Evolutionary conservation across 2,888 invertebrate genomes (phyloP).

Genomic region (Aphrophora alni): DNA sequence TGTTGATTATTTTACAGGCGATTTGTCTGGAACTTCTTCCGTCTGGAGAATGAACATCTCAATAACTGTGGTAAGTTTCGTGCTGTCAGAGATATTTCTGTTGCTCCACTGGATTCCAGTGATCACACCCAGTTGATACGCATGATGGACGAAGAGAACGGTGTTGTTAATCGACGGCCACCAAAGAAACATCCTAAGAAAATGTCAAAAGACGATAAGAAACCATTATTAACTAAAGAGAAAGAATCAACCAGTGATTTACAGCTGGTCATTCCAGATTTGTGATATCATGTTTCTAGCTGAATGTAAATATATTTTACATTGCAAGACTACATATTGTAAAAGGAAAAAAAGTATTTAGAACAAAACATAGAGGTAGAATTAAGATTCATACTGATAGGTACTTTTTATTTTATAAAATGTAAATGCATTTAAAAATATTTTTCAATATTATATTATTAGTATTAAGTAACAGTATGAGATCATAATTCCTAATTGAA

Average conservation of each 20-base stretch:
- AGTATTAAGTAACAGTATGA: background rate
- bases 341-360: background rate
- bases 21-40: conserved; percentile 91
- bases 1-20: conserved; percentile 57
- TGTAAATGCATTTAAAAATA: background rate
- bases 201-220: conserved; percentile 25
- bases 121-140: conserved; percentile 67
- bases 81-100: conserved; percentile 84
- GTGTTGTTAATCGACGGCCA: conserved; percentile 59
- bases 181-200: conserved; percentile 33
- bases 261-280: background rate
- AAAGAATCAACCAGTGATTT: background rate
- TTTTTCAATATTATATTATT: background rate
- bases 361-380: background rate
- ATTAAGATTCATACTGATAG: background rate
- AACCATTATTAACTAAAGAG: conserved; percentile 11
- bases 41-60: conserved; percentile 86
- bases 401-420: background rate
- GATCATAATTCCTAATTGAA: background rate
- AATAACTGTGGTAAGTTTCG: conserved; percentile 91
- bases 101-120: conserved; percentile 76
- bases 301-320: background rate
- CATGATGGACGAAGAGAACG: conserved; percentile 67
- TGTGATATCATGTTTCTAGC: background rate
- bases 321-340: background rate